Conservation (phyloP, 2,113 vertebrate genomes). For the Lophotis ruficrista region DNA sequence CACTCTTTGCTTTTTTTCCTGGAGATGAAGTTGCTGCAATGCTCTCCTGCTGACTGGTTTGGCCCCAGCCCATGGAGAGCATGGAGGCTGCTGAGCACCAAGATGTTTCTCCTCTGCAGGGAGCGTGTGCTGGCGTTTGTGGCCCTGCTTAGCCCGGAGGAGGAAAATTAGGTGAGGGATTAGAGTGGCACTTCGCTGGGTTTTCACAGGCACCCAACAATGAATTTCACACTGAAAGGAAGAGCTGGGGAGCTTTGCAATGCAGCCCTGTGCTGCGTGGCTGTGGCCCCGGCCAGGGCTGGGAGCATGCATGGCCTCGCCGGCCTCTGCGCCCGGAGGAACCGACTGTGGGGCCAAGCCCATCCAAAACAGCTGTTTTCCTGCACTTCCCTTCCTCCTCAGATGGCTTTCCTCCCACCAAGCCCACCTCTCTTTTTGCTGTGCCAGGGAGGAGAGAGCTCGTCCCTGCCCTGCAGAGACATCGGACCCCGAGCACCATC, state of each 20-base stretch:
- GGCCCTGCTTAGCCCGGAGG: not conserved
- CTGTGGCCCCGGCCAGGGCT: accelerated
- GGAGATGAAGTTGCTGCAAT: not conserved
- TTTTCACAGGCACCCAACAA: not conserved
- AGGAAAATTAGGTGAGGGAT: not conserved
- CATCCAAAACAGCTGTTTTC: not conserved
- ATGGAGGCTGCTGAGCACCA: not conserved
- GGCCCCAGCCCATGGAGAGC: not conserved
- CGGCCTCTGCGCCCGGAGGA: not conserved
- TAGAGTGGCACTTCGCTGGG: not conserved
- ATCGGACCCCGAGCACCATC: accelerated
- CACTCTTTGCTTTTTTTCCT: not conserved
- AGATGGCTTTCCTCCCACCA: not conserved
- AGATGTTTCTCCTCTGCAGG: not conserved
- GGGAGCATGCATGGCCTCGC: accelerated
- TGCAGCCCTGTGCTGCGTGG: not conserved
- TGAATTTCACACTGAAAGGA: not conserved
- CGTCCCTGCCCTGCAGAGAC: not conserved
- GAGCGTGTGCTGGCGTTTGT: not conserved
- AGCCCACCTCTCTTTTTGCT: not conserved
- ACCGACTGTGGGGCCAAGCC: not conserved
- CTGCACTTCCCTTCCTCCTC: not conserved
- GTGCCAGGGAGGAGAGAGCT: not conserved
- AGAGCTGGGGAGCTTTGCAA: not conserved
- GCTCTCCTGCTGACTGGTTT: not conserved